These are phyloP conservation scores for Hirundichthys speculiger DNA, from an alignment of 2,113 vertebrate genomes.

Conservation along the genomic window DNA sequence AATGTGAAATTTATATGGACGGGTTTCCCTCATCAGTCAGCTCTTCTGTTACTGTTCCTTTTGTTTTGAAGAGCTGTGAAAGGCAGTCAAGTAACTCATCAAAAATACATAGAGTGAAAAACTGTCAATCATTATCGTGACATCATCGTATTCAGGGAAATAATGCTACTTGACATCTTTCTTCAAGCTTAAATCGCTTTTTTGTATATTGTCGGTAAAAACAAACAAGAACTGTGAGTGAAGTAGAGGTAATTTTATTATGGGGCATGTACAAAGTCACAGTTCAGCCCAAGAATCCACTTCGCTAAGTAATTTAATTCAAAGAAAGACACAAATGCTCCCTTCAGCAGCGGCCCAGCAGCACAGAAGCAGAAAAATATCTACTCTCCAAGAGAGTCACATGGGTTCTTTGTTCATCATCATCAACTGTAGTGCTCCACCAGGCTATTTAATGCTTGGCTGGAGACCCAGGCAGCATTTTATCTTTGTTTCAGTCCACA, in stretches of 20 bases:
- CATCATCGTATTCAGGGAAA: neutral
- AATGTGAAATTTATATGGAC: constrained; percentile 50
- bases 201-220: no score
- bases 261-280: neutral
- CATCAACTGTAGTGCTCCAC: constrained; percentile 33
- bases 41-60: constrained; percentile 15
- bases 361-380: constrained; percentile 31
- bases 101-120: constrained; percentile 3
- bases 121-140: neutral
- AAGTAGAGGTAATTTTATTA: neutral
- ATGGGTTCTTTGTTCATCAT: constrained; percentile 49
- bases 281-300: constrained; percentile 39
- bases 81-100: neutral
- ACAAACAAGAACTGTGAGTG: no score
- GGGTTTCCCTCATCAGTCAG: constrained; percentile 20
- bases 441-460: constrained; percentile 57
- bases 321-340: constrained; percentile 4
- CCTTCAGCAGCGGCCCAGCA: constrained; percentile 20
- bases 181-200: constrained; percentile 6
- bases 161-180: neutral
- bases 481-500: constrained; percentile 62
- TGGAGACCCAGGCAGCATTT: constrained; percentile 52
- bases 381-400: constrained; percentile 23
- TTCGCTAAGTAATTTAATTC: constrained; percentile 18
- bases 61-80: constrained; percentile 17